These are phyloP conservation scores for Sinella curviseta DNA, from an alignment of 1,140 invertebrate genomes.

Conservation along the genomic window DNA sequence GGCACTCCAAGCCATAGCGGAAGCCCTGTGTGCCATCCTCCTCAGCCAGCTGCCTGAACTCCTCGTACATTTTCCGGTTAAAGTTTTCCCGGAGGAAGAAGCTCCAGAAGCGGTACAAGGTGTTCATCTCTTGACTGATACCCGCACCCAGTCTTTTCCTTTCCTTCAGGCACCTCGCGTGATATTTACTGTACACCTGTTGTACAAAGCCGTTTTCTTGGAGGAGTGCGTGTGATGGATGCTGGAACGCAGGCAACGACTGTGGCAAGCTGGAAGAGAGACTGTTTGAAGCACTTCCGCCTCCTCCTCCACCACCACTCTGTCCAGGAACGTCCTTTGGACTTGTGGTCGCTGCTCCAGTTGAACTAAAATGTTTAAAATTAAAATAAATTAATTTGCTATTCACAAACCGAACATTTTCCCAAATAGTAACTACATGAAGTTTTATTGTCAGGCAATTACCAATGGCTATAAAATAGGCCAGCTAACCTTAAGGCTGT, in stretches of 20 bases:
- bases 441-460: constrained; percentile 11
- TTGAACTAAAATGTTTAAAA: neutral
- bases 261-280: constrained; percentile 61
- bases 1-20: constrained; percentile 86
- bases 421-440: neutral
- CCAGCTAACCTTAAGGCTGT: constrained; percentile 18
- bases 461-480: constrained; percentile 27
- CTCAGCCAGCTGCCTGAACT: constrained; percentile 84
- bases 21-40: constrained; percentile 90
- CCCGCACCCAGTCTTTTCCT: constrained; percentile 88
- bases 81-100: constrained; percentile 98
- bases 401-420: constrained; percentile 30
- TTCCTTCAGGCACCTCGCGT: constrained; percentile 88
- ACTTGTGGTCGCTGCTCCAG: constrained; percentile 66
- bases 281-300: constrained; percentile 54
- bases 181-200: constrained; percentile 90
- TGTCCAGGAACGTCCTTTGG: constrained; percentile 59
- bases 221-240: constrained; percentile 92
- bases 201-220: constrained; percentile 97
- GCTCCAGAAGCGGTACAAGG: constrained; percentile 97
- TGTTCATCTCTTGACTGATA: constrained; percentile 95
- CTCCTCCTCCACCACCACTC: constrained; percentile 60
- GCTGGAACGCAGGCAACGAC: constrained; percentile 87
- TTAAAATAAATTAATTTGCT: neutral
- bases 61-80: constrained; percentile 97